Conservation (phyloP, 92 coral and sea anemone species). For the Chrysogorgia sp. region DNA sequence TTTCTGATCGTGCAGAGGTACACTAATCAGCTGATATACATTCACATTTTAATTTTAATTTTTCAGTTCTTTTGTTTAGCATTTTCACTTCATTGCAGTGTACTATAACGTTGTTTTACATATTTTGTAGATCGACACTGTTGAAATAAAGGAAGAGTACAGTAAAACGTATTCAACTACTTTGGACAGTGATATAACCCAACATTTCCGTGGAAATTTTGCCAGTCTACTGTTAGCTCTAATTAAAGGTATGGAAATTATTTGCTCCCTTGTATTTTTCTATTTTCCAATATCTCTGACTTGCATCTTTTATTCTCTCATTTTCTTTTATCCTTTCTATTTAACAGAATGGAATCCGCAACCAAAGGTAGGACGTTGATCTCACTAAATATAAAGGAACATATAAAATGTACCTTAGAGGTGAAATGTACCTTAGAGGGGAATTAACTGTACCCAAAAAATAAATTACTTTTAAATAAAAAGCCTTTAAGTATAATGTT, state of each 20-base stretch:
- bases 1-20: constrained; percentile 34
- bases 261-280: neutral
- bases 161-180: constrained; percentile 14
- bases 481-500: too few relatives aligned
- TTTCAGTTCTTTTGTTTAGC: neutral
- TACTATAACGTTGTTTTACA: too few relatives aligned
- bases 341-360: constrained; percentile 33
- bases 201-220: constrained; percentile 15
- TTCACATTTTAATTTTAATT: too few relatives aligned
- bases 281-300: neutral
- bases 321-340: neutral
- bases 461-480: too few relatives aligned
- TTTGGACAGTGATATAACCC: constrained; percentile 19
- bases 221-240: constrained; percentile 25
- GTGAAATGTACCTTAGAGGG: too few relatives aligned
- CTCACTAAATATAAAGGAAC: neutral
- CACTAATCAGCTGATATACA: neutral
- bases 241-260: constrained; percentile 9
- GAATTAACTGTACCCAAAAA: too few relatives aligned
- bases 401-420: too few relatives aligned
- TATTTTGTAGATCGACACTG: constrained; percentile 21
- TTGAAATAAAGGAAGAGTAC: constrained; percentile 37
- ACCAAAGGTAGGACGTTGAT: constrained; percentile 16
- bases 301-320: neutral
- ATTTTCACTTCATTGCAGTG: neutral